Evolutionary conservation across 2,797 vertebrate genomes (phyloP).

Genomic region (Pseudochromis fuscus): DNA sequence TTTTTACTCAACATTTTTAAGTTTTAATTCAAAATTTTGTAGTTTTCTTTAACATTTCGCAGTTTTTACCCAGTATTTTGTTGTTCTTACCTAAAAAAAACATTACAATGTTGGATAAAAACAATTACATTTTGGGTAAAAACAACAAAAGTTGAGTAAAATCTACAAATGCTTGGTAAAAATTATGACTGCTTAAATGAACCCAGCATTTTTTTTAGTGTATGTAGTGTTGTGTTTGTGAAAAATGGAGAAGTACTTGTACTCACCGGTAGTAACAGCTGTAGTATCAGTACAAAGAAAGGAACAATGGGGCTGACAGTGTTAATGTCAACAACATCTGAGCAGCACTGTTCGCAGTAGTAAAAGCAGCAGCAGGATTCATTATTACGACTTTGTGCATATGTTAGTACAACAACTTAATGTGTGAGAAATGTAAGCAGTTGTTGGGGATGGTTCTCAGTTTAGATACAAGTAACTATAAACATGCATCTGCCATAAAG

Average conservation of each 20-base stretch:
- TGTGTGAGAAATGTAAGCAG: constrained; percentile 34
- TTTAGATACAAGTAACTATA: constrained; percentile 39
- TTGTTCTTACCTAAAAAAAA: no score
- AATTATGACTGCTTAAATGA: no score
- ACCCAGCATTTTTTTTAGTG: no score
- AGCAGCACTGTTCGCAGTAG: not conserved
- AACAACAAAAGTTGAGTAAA: no score
- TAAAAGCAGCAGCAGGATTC: not conserved
- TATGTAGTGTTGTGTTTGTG: no score
- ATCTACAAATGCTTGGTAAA: no score
- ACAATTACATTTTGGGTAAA: no score
- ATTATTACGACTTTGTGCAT: not conserved
- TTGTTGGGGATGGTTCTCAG: not conserved
- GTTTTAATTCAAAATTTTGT: no score
- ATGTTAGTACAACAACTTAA: not conserved
- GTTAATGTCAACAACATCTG: not conserved
- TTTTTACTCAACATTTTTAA: no score
- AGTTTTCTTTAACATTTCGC: no score
- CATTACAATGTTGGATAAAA: no score
- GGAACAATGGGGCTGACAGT: not conserved
- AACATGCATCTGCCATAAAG: constrained; percentile 20
- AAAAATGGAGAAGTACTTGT: not conserved
- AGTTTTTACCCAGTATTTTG: no score
- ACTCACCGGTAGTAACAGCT: not conserved
- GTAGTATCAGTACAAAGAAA: not conserved